phyloP scores from a whole-genome alignment of 2,797 vertebrate genomes.

The Thalassophryne amazonica region DNA sequence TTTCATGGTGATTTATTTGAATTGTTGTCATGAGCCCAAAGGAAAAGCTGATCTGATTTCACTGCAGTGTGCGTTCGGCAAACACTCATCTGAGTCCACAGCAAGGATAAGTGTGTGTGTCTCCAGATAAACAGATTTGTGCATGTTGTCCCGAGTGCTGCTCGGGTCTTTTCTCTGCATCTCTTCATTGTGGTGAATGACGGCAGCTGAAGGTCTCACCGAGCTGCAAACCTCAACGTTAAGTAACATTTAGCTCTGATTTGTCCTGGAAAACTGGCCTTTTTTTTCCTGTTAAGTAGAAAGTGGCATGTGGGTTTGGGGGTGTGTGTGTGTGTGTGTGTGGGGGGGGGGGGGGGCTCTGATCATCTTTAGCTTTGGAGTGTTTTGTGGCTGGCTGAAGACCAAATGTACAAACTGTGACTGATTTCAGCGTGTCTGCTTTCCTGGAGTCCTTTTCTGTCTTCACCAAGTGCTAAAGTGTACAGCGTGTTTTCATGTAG shows the following conservation, averaged over 20 bases:
- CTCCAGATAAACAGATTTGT: constrained; percentile 58
- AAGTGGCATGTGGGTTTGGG: not conserved
- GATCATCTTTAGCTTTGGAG: constrained; percentile 15
- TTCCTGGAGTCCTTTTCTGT: too few relatives aligned
- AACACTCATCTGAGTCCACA: constrained; percentile 32
- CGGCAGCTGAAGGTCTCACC: constrained; percentile 3
- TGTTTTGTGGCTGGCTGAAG: constrained; percentile 12
- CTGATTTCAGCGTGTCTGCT: too few relatives aligned
- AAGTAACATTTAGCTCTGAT: not conserved
- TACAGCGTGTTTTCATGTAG: too few relatives aligned
- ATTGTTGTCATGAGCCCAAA: constrained; percentile 14
- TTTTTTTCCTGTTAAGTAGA: not conserved
- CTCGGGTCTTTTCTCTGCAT: too few relatives aligned
- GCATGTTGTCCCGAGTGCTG: constrained; percentile 43
- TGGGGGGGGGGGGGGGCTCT: not conserved
- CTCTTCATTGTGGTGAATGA: constrained; percentile 22
- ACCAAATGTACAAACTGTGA: constrained; percentile 10
- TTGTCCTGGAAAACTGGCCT: not conserved
- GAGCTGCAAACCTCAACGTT: constrained; percentile 15
- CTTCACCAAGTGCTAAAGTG: too few relatives aligned
- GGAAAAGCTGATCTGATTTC: constrained; percentile 46
- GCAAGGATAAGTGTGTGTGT: constrained; percentile 54
- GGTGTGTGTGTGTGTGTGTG: not conserved
- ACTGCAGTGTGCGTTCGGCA: constrained; percentile 30
- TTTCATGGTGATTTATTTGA: constrained; percentile 5